These are phyloP conservation scores for Cyclina sinensis DNA, from an alignment of 1,140 invertebrate genomes.

Conservation along the genomic window DNA sequence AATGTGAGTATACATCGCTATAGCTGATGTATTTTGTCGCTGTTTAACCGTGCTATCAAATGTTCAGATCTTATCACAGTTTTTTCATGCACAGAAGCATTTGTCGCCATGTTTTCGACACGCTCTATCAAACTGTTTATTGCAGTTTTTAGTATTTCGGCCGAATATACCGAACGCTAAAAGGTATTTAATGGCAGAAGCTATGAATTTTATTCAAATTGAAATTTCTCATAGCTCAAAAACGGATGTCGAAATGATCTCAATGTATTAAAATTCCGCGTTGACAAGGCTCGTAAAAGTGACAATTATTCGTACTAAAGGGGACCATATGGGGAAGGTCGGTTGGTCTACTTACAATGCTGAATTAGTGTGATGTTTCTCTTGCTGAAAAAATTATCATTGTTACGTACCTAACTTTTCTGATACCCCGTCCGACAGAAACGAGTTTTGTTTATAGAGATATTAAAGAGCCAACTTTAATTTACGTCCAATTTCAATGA, in stretches of 20 bases:
- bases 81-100: constrained; percentile 1
- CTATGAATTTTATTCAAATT: constrained; percentile 29
- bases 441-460: too few relatives aligned
- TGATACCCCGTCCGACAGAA: too few relatives aligned
- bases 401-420: too few relatives aligned
- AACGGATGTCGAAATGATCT: constrained; percentile 6
- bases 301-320: too few relatives aligned
- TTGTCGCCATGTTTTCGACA: constrained; percentile 12
- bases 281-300: constrained; percentile 17
- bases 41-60: background rate
- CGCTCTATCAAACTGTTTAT: background rate
- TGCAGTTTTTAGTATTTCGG: constrained; percentile 13
- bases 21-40: background rate
- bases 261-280: constrained; percentile 4
- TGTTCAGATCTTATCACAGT: constrained; percentile 5
- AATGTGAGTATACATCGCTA: constrained; percentile 10
- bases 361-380: too few relatives aligned
- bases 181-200: constrained; percentile 22
- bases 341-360: too few relatives aligned
- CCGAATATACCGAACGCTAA: constrained; percentile 18
- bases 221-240: background rate
- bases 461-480: too few relatives aligned
- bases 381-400: too few relatives aligned
- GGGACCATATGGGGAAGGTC: too few relatives aligned
- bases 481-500: too few relatives aligned